Percentiles rank a stretch among this genome's conserved stretches.
Conservation (phyloP, 2,888 invertebrate genomes). For the Uropetala carovei region DNA sequence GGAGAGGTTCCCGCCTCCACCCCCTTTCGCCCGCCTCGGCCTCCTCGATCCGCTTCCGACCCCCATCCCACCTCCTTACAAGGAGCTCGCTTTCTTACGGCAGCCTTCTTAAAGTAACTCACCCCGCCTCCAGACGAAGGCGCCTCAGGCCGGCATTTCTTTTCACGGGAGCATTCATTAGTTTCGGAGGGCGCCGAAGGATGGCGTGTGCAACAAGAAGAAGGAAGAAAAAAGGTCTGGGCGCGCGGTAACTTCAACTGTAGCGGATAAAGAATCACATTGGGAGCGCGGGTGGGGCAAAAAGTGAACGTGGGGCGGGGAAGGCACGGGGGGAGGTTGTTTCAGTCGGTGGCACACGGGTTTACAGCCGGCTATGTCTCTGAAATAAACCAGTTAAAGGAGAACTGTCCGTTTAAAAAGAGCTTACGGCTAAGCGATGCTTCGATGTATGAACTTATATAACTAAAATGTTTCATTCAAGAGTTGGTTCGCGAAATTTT, state of each 20-base stretch:
- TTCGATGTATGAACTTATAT: no score
- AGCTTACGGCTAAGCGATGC: no score
- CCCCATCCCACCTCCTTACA: background rate
- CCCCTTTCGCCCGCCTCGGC: background rate
- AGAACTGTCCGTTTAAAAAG: background rate
- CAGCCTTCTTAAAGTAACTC: constrained; percentile 66
- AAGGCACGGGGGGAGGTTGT: background rate
- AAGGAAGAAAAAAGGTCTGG: constrained; percentile 56
- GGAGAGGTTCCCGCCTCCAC: constrained; percentile 37
- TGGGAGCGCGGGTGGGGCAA: background rate
- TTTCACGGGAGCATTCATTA: constrained; percentile 62
- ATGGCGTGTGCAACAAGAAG: constrained; percentile 64
- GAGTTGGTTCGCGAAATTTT: no score
- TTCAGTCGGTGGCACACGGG: background rate
- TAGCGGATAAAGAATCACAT: background rate
- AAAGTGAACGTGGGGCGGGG: background rate
- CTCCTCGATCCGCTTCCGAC: background rate
- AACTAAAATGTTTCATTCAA: no score
- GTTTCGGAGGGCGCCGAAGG: constrained; percentile 56
- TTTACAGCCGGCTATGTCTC: background rate
- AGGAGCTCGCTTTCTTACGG: constrained; percentile 65
- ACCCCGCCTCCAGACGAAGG: constrained; percentile 65
- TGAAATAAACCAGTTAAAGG: background rate
- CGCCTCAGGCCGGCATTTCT: constrained; percentile 66
- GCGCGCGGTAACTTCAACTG: constrained; percentile 63